phyloP scores from a whole-genome alignment of 2,113 vertebrate genomes.

The Podarcis muralis region DNA sequence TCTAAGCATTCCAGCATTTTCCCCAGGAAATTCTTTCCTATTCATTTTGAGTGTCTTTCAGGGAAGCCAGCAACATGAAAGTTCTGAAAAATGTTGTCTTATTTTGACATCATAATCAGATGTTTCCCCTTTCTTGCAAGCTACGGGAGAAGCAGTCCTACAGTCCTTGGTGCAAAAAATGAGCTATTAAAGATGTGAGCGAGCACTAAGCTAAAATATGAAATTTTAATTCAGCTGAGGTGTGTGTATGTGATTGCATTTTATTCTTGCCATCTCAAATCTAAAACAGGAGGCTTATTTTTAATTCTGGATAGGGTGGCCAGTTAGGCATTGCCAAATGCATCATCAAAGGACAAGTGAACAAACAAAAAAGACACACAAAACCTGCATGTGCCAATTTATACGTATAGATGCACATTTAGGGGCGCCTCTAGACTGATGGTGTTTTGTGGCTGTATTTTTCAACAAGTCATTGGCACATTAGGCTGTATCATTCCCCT shows the following conservation, averaged over 20 bases:
- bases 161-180: slow-evolving; percentile 44
- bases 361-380: no score
- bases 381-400: no score
- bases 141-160: slow-evolving; percentile 37
- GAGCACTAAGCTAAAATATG: not conserved
- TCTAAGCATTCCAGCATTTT: slow-evolving; percentile 75
- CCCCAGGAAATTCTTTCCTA: slow-evolving; percentile 77
- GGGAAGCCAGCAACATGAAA: slow-evolving; percentile 74
- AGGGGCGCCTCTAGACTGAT: no score
- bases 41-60: slow-evolving; percentile 75
- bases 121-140: slow-evolving; percentile 63
- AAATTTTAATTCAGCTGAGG: not conserved
- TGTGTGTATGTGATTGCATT: not conserved
- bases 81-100: slow-evolving; percentile 66
- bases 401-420: no score
- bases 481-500: no score
- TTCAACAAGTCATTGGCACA: no score
- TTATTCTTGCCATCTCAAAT: not conserved
- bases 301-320: not conserved
- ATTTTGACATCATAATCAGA: slow-evolving; percentile 68
- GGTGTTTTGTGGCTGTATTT: no score
- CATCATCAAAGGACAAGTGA: no score
- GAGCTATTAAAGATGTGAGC: not conserved
- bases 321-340: not conserved
- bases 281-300: not conserved